Conservation (phyloP, 53 echinoderm and acorn worm species). For the Luidia sarsii region DNA sequence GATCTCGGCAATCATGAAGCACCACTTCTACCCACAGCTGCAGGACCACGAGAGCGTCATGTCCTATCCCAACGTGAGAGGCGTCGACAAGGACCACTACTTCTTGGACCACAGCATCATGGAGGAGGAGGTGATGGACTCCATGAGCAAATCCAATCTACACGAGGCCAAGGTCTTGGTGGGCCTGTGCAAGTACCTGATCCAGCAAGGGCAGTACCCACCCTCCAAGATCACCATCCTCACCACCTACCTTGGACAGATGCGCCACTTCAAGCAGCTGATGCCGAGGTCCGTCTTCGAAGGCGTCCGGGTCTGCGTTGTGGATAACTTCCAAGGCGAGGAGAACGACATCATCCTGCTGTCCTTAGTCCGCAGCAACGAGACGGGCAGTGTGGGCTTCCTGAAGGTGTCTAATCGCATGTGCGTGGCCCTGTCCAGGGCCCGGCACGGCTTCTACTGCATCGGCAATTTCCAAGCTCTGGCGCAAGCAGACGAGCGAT, state of each 20-base stretch:
- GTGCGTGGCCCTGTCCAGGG: conserved; percentile 82
- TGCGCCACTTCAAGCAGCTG: conserved; percentile 49
- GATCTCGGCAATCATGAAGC: conserved; percentile 65
- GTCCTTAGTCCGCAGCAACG: conserved; percentile 83
- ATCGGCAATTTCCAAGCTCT: conserved; percentile 71
- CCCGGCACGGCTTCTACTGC: conserved; percentile 77
- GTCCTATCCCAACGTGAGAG: conserved; percentile 39
- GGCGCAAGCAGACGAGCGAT: conserved; percentile 48
- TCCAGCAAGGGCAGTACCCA: conserved; percentile 73
- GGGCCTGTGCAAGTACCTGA: conserved; percentile 70
- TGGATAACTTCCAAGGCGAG: conserved; percentile 90
- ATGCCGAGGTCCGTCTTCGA: conserved; percentile 49
- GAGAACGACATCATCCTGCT: conserved; percentile 86
- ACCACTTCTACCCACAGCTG: conserved; percentile 69
- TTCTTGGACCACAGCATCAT: conserved; percentile 67
- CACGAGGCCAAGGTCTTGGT: conserved; percentile 78
- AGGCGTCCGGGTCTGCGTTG: conserved; percentile 67
- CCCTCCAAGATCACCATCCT: conserved; percentile 75
- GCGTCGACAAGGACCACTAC: conserved; percentile 62
- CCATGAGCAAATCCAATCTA: conserved; percentile 68
- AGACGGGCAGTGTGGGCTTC: conserved; percentile 70
- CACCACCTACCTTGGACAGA: conserved; percentile 83
- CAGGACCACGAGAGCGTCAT: conserved; percentile 66
- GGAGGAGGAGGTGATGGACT: conserved; percentile 69
- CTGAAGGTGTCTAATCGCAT: conserved; percentile 70